Base-by-base conservation (phyloP, 2,113 vertebrate genomes). In the Plotosus lineatus region DNA sequence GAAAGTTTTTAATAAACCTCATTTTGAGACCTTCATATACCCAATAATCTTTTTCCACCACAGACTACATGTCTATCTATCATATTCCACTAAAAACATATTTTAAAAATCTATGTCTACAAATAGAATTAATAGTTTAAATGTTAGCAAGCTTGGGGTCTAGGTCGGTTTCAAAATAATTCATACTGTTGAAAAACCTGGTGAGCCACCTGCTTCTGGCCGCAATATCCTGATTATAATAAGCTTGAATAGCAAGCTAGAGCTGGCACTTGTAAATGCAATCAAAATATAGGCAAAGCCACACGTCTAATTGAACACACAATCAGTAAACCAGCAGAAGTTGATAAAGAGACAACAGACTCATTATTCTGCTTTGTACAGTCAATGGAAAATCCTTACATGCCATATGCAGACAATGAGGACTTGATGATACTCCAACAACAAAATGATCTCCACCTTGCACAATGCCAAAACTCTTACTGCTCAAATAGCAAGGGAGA, bases 281-380 rank as follows among this genome's bases (percentile, higher is more conserved):
- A 42, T 38, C 33, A 42, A 68, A 68, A 71, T 15, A 71, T 46
- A 71, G n/a, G 23, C 66, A 46, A 69, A 10, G 46, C 38, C 66
- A 69, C 66, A 69, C 28, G 40, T 28, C 23, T 46, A 46, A 69
- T 26, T 21, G n/a, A 69, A 28, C n/a, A 46, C 28, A 40, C 42
- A 46, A 71, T 71, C 38, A 71, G 66, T 71, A 71, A 71, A 71
- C 40, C 66, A 71, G 66, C 66, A 71, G 23, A 71, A 71, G 40
- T 17, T 71, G 66, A 71, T 71, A 71, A n/a, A 71, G 10, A 26
- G 42, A 46, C 26, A 23, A 71, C 46, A 26, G 5, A 11, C 10
- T 71, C 66, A 69, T 46, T 71, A 71, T 28, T 71, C 42, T 44
- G n/a, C 42, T 26, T 5, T 26, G 42, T 42, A 46, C 17, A 46